Conservation (phyloP, 2,113 vertebrate genomes). For the Probosciger aterrimus region DNA sequence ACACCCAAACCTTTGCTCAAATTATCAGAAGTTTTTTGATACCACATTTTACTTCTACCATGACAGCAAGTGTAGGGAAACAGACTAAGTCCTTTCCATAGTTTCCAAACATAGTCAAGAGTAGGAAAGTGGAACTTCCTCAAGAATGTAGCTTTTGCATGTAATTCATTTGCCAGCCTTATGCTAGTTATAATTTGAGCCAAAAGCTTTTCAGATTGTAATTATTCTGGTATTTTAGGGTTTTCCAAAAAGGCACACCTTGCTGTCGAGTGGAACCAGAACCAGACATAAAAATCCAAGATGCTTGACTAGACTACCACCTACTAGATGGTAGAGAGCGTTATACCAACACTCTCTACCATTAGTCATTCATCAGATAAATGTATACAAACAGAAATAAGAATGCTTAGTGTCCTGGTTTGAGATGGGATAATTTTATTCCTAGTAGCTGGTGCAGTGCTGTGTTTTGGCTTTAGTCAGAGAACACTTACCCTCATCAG, state of each 20-base stretch:
- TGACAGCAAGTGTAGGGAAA: neutral
- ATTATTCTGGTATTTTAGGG: neutral
- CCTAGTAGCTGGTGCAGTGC: neutral
- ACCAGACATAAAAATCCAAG: neutral
- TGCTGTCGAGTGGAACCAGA: neutral
- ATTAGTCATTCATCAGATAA: neutral
- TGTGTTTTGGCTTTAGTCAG: neutral
- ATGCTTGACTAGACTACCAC: neutral
- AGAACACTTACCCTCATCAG: neutral
- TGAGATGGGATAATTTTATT: neutral
- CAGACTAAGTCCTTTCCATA: neutral
- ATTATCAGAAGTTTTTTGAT: neutral
- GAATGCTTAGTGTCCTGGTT: neutral
- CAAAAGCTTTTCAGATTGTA: neutral
- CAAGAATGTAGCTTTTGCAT: neutral
- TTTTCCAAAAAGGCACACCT: neutral
- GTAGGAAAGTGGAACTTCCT: neutral
- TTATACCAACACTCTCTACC: neutral
- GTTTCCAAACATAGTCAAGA: neutral
- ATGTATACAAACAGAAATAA: neutral
- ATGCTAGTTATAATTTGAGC: neutral
- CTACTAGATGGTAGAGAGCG: neutral
- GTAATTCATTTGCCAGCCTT: neutral
- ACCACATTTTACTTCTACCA: neutral
- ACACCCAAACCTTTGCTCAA: neutral